Evolutionary conservation across 2,888 invertebrate genomes (phyloP).

Genomic region (Thyatira batis): DNA sequence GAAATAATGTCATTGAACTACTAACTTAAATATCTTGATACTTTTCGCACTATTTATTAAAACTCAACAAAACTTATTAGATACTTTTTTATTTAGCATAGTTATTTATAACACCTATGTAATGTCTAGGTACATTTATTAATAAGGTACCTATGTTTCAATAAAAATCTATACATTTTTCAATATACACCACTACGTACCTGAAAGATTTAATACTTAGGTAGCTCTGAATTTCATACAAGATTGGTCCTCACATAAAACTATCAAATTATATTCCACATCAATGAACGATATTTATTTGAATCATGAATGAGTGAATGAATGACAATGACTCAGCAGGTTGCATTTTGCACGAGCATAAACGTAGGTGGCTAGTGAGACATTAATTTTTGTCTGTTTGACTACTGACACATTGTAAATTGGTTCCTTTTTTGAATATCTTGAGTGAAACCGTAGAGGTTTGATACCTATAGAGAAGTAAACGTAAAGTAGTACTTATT

Average conservation of each 20-base stretch:
- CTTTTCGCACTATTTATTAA: neutral
- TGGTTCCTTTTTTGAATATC: no score
- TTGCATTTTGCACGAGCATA: slow-evolving; percentile 15
- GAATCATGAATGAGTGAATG: slow-evolving; percentile 25
- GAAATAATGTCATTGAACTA: neutral
- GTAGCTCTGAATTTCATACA: no score
- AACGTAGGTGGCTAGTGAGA: slow-evolving; percentile 17
- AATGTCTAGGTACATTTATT: no score
- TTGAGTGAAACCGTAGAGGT: no score
- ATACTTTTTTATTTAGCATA: no score
- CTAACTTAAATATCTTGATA: neutral
- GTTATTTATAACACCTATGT: no score
- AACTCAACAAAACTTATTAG: neutral
- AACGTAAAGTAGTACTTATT: no score
- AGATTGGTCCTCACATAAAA: neutral
- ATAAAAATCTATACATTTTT: no score
- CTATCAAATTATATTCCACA: neutral
- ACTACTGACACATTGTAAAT: slow-evolving; percentile 2
- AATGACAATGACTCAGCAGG: slow-evolving; percentile 40
- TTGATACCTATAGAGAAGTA: no score
- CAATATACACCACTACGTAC: no score
- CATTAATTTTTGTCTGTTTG: slow-evolving; percentile 26
- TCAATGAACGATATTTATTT: slow-evolving; percentile 10
- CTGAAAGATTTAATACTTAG: no score
- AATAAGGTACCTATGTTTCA: no score